These are phyloP conservation scores for Taxidea taxus DNA, from an alignment of 2,113 vertebrate species.

Conservation along the genomic window DNA sequence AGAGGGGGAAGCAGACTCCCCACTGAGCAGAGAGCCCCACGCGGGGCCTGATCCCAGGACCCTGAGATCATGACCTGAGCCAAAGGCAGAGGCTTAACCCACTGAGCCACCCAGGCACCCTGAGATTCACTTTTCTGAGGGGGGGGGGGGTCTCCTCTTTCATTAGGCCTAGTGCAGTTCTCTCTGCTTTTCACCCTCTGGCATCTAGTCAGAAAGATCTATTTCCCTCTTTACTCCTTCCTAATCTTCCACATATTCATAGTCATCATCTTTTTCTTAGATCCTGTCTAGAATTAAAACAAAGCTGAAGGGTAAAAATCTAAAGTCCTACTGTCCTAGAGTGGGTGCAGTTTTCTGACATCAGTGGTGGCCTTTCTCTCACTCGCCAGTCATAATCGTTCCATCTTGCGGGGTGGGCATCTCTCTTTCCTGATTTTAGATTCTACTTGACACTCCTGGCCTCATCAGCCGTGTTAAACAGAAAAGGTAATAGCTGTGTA, in stretches of 20 bases:
- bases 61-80: no score
- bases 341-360: not conserved
- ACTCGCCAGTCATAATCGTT: not conserved
- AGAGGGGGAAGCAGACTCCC: no score
- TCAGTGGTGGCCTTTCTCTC: not conserved
- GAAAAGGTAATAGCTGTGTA: conserved; percentile 87
- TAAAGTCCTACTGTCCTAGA: not conserved
- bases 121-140: not conserved
- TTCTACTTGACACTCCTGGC: conserved; percentile 96
- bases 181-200: not conserved
- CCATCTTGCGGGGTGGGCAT: not conserved
- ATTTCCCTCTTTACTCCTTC: not conserved
- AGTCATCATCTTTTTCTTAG: not conserved
- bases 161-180: not conserved
- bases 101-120: no score
- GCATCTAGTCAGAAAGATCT: not conserved
- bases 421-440: conserved; percentile 80
- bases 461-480: conserved; percentile 88
- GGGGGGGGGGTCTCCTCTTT: not conserved
- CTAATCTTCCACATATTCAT: not conserved
- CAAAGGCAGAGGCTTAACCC: no score
- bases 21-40: no score
- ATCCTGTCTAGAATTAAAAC: conserved; percentile 13
- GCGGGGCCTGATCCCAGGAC: no score
- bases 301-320: not conserved